These are phyloP conservation scores for Ammodytes marinus DNA, from an alignment of 2,113 vertebrate genomes.

Conservation along the genomic window DNA sequence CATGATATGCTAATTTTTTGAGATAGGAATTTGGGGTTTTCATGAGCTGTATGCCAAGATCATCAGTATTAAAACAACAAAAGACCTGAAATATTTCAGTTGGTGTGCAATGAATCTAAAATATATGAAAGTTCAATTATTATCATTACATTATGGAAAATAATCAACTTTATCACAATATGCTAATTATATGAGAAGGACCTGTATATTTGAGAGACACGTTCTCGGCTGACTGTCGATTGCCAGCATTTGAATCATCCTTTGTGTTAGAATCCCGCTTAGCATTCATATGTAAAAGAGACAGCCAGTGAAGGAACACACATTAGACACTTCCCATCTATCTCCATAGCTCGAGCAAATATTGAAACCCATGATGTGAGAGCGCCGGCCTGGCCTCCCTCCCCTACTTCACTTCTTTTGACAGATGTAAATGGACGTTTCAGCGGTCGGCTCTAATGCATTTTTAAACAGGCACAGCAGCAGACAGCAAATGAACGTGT, in stretches of 20 bases:
- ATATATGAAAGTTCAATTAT: too few relatives aligned
- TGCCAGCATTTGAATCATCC: constrained; percentile 27
- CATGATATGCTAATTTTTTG: too few relatives aligned
- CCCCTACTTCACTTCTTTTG: constrained; percentile 55
- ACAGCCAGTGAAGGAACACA: constrained; percentile 48
- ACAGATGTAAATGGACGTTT: constrained; percentile 80
- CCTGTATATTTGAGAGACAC: constrained; percentile 26
- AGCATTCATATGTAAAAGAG: constrained; percentile 32
- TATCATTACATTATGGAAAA: too few relatives aligned
- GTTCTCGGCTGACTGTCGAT: constrained; percentile 22
- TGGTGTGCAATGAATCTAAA: too few relatives aligned
- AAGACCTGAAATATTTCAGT: too few relatives aligned
- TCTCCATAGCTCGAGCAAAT: constrained; percentile 71
- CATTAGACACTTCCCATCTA: constrained; percentile 60
- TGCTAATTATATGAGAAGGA: too few relatives aligned
- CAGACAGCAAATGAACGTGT: constrained; percentile 75
- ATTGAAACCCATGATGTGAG: constrained; percentile 67
- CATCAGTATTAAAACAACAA: too few relatives aligned
- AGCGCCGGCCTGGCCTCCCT: constrained; percentile 3
- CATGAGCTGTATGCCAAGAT: too few relatives aligned
- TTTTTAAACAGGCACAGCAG: constrained; percentile 84
- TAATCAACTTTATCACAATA: too few relatives aligned
- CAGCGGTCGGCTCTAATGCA: constrained; percentile 79
- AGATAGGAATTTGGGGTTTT: too few relatives aligned
- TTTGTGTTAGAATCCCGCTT: constrained; percentile 31